phyloP scores from a whole-genome alignment of 2,888 invertebrate genomes.

The Rhamnusium bicolor region DNA sequence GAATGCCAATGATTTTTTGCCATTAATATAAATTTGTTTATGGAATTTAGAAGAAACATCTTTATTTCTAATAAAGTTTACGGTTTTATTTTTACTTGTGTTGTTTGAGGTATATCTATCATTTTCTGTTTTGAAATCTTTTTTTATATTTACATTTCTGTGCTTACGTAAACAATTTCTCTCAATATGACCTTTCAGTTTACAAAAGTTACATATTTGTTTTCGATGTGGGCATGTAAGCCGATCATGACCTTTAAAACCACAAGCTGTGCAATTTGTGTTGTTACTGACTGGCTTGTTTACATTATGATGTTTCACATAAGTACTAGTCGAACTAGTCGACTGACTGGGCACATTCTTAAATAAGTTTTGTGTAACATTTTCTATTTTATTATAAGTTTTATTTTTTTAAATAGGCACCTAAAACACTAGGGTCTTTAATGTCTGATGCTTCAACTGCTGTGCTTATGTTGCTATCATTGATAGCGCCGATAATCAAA shows the following conservation, averaged over 20 bases:
- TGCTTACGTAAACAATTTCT: slow-evolving; percentile 16
- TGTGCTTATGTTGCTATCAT: no score
- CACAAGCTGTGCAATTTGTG: no score
- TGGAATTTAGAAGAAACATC: not conserved
- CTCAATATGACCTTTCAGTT: slow-evolving; percentile 13
- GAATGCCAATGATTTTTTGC: not conserved
- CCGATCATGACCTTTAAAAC: not conserved
- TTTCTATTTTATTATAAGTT: not conserved
- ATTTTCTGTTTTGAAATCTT: no score
- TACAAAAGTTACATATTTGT: slow-evolving; percentile 16
- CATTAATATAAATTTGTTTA: slow-evolving; percentile 8
- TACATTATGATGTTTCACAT: not conserved
- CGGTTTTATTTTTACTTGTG: not conserved
- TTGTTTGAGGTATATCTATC: not conserved
- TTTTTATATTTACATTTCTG: not conserved
- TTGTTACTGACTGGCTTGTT: no score
- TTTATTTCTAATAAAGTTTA: not conserved
- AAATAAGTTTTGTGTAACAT: not conserved
- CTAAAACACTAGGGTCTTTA: not conserved
- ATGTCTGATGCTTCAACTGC: not conserved
- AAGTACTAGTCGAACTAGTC: no score
- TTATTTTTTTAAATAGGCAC: no score
- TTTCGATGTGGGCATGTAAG: not conserved
- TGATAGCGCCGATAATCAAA: no score
- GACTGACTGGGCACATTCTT: no score